A percentile compares a stretch with the other conserved stretches of the same genome.
Conservation (phyloP, 2,113 vertebrate species). For the Trichomycterus rosablanca region DNA sequence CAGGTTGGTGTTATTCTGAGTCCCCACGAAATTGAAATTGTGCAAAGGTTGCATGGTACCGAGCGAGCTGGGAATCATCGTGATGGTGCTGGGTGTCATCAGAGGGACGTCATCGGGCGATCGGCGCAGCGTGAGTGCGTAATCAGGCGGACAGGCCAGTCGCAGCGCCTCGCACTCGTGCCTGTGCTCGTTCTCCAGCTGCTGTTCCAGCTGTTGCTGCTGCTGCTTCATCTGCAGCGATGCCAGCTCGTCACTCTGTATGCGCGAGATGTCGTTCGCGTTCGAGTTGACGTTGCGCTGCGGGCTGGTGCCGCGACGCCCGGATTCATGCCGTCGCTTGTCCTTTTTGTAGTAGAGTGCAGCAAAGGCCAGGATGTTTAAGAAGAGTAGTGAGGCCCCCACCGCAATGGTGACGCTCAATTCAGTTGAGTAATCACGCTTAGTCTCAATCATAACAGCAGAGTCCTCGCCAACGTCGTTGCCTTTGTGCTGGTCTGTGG, state of each 20-base stretch:
- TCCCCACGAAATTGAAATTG: slow-evolving; percentile 88
- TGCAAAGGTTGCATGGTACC: slow-evolving; percentile 87
- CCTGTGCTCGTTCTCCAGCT: slow-evolving; percentile 80
- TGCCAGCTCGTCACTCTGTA: slow-evolving; percentile 89
- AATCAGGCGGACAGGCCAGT: slow-evolving; percentile 82
- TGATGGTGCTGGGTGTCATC: slow-evolving; percentile 89
- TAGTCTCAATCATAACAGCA: slow-evolving; percentile 85
- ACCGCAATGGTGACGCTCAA: slow-evolving; percentile 94
- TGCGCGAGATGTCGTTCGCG: slow-evolving; percentile 80
- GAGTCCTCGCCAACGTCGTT: slow-evolving; percentile 73
- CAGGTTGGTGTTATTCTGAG: slow-evolving; percentile 90
- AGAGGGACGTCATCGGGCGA: slow-evolving; percentile 79
- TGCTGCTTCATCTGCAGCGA: slow-evolving; percentile 89
- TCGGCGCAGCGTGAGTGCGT: slow-evolving; percentile 75
- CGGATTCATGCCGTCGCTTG: slow-evolving; percentile 85
- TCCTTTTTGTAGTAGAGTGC: slow-evolving; percentile 96
- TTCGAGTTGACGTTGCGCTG: slow-evolving; percentile 65
- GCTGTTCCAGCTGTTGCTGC: slow-evolving; percentile 72
- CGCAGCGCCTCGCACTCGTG: slow-evolving; percentile 82
- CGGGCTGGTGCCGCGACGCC: slow-evolving; percentile 78
- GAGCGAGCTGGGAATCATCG: slow-evolving; percentile 91
- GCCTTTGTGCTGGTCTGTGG: slow-evolving; percentile 78
- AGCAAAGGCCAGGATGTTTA: slow-evolving; percentile 93
- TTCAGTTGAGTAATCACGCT: slow-evolving; percentile 89
- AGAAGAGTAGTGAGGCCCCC: slow-evolving; percentile 87